A percentile compares a stretch with the other conserved stretches of the same genome.
Evolutionary conservation across 1,140 invertebrate species (phyloP).

Genomic region (Drosophila lini): DNA sequence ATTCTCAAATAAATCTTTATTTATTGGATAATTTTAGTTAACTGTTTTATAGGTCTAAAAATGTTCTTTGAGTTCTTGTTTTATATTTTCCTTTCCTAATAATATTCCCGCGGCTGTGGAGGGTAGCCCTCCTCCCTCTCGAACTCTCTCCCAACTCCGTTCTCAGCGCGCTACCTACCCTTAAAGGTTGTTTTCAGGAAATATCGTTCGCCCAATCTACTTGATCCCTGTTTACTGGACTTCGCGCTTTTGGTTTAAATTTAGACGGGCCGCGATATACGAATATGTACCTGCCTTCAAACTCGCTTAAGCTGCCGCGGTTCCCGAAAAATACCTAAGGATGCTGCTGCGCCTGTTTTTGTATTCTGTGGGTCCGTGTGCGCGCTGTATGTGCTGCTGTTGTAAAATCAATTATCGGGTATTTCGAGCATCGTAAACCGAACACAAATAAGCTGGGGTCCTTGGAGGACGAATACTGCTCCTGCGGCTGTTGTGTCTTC

Average conservation of each 20-base stretch:
- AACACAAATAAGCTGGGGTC: conserved; percentile 58
- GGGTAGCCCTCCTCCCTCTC: conserved; percentile 16
- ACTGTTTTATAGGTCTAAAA: neutral
- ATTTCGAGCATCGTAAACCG: conserved; percentile 61
- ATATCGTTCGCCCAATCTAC: conserved; percentile 46
- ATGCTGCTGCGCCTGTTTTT: conserved; percentile 12
- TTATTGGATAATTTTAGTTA: neutral
- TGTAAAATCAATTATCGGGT: conserved; percentile 69
- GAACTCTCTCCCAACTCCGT: conserved; percentile 8
- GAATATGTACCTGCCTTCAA: conserved; percentile 42
- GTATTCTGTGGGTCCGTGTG: neutral
- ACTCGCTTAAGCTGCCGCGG: conserved; percentile 28
- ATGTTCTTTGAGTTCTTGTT: neutral
- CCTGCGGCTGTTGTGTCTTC: conserved; percentile 33
- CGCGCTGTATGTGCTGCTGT: conserved; percentile 20
- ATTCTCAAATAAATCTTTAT: neutral
- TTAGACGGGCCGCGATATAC: conserved; percentile 36
- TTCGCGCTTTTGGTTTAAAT: conserved; percentile 43
- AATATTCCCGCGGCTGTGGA: neutral
- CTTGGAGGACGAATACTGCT: conserved; percentile 28
- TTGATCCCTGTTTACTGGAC: conserved; percentile 62
- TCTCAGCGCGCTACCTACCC: conserved; percentile 40
- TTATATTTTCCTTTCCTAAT: neutral
- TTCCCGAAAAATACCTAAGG: conserved; percentile 33
- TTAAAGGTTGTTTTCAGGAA: conserved; percentile 43